Evolutionary conservation across 2,797 vertebrate genomes (phyloP).

Genomic region (Enteromius fasciolatus): DNA sequence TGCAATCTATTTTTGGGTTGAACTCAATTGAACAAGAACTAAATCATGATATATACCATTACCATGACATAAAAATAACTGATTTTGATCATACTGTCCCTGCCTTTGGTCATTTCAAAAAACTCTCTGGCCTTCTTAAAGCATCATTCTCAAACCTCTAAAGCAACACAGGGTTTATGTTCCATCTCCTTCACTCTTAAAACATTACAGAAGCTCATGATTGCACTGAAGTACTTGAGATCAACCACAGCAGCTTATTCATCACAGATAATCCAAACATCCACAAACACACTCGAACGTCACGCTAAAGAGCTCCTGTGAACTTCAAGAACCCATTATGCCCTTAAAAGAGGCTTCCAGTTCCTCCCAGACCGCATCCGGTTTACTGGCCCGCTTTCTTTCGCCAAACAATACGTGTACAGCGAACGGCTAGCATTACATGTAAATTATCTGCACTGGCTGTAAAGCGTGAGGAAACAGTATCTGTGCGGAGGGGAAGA

Average conservation of each 20-base stretch:
- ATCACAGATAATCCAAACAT: conserved; percentile 20
- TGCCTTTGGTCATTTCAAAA: background rate
- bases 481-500: conserved; percentile 70
- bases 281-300: conserved; percentile 6
- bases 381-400: conserved; percentile 71
- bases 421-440: conserved; percentile 76
- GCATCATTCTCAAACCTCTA: background rate
- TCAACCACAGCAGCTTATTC: conserved; percentile 9
- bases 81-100: background rate
- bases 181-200: background rate
- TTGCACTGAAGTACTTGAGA: background rate
- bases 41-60: background rate
- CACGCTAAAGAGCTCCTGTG: conserved; percentile 21
- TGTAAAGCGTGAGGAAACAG: conserved; percentile 71
- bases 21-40: background rate
- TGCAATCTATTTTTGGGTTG: background rate
- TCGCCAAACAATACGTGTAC: conserved; percentile 74
- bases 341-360: conserved; percentile 23
- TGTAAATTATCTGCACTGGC: conserved; percentile 77
- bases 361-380: conserved; percentile 60
- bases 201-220: background rate
- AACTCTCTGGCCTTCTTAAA: background rate
- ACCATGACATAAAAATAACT: background rate
- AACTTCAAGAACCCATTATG: conserved; percentile 27
- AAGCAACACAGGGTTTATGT: background rate